A percentile compares a stretch with the other conserved stretches of the same genome.
Evolutionary conservation across 2,797 vertebrate species (phyloP).

Genomic region (Galago senegalensis): DNA sequence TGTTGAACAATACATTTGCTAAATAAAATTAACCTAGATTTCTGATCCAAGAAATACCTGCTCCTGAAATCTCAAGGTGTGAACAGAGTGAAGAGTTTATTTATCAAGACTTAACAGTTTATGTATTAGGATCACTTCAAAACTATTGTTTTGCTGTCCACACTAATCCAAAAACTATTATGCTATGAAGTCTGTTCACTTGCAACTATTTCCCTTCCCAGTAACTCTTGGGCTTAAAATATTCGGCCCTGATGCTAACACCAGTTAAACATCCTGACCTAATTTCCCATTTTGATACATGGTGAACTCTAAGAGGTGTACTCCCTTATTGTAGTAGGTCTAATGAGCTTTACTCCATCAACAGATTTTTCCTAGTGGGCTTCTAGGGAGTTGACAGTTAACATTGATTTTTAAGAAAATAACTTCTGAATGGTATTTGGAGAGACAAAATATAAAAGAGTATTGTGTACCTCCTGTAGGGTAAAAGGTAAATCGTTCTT

Average conservation of each 20-base stretch:
- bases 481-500: neutral
- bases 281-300: neutral
- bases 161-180: neutral
- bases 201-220: neutral
- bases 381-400: neutral
- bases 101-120: neutral
- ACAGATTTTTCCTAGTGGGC: neutral
- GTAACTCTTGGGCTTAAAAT: neutral
- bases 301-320: neutral
- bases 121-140: neutral
- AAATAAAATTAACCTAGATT: slow-evolving; percentile 31
- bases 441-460: neutral
- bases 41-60: neutral
- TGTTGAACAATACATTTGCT: neutral
- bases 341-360: neutral
- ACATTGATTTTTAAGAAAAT: neutral
- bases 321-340: neutral
- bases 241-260: neutral
- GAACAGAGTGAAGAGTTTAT: neutral
- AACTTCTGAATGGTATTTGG: neutral
- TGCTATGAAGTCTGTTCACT: neutral
- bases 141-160: neutral
- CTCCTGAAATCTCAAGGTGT: neutral
- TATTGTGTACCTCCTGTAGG: neutral
- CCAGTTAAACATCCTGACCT: neutral